Evolutionary conservation across 2,888 invertebrate genomes (phyloP), one percentile per base, ranked within the genome.

Genomic region (Coecobrya sp.): DNA sequence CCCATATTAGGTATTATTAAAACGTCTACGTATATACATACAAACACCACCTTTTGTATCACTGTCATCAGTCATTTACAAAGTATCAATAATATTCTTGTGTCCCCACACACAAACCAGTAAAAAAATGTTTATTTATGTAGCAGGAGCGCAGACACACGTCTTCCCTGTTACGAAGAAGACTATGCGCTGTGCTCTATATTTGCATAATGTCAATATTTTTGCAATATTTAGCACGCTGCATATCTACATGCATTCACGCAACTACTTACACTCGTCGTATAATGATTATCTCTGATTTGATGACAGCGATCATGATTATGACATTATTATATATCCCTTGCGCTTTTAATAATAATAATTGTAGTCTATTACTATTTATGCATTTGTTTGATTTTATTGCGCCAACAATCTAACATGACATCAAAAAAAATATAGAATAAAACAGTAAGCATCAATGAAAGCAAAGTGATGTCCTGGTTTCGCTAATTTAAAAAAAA

Each of bases 401-500:
- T 89, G 42, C 89, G 82, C 45, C 55, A 89, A 82, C 89, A 82
- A 82, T 88, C 25, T 19, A 55, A 22, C 73, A 70, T 30, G 30
- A 27, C 62, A 49, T 10, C 42, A 79, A 45, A 27, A 79, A 25
- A 19, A 84, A 25, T 0, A 79, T 42, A 55, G 25, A 30, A 45
- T n/a, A n/a, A 49, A 82, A 55, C 55, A 22, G 76, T 70, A 49
- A 49, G n/a, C 19, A 87, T 16, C n/a, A 85, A 45, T 42, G 85
- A 65, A 76, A 76, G 45, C 19, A 42, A 68, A 68, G 30, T 73
- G 73, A 49, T 88, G 88, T 81, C 88, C 88, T 62, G 88, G 52
- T 89, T 89, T 89, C 55, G 89, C 70, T 70, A 82, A 70, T 82
- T 82, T 68, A 16, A 76, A 76, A 76, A 49, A 45, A 70, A 70